Percentiles rank a stretch among this genome's conserved stretches.
Evolutionary conservation across 2,888 invertebrate species (phyloP).

Genomic region (Dicyrtomina minuta): DNA sequence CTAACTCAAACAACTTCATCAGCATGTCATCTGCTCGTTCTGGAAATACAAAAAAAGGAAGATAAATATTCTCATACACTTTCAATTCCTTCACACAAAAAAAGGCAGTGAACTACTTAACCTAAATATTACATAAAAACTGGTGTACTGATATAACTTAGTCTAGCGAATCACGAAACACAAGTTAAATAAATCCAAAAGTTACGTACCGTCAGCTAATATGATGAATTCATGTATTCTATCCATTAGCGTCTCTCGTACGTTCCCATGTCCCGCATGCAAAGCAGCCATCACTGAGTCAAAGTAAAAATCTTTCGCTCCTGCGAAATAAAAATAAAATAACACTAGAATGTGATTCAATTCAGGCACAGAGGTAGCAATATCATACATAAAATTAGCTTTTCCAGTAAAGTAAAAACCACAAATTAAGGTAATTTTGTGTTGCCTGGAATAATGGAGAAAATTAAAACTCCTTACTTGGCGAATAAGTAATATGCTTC

Average conservation of each 20-base stretch:
- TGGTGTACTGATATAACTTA: too few relatives aligned
- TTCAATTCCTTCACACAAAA: neutral
- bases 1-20: conserved; percentile 77
- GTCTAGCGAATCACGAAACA: too few relatives aligned
- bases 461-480: conserved; percentile 33
- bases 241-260: conserved; percentile 43
- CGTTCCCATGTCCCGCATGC: conserved; percentile 38
- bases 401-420: neutral
- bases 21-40: conserved; percentile 79
- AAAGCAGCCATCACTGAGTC: conserved; percentile 44
- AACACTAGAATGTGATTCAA: too few relatives aligned
- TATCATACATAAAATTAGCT: neutral
- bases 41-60: conserved; percentile 55
- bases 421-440: neutral
- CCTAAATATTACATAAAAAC: neutral
- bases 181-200: too few relatives aligned
- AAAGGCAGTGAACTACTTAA: neutral
- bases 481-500: conserved; percentile 68
- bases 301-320: conserved; percentile 38
- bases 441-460: neutral
- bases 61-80: conserved; percentile 2
- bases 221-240: conserved; percentile 49
- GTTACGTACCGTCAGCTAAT: conserved; percentile 44
- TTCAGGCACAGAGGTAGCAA: too few relatives aligned
- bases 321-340: too few relatives aligned